phyloP scores from a whole-genome alignment of 1,140 invertebrate genomes.

The Calliopsis andreniformis region DNA sequence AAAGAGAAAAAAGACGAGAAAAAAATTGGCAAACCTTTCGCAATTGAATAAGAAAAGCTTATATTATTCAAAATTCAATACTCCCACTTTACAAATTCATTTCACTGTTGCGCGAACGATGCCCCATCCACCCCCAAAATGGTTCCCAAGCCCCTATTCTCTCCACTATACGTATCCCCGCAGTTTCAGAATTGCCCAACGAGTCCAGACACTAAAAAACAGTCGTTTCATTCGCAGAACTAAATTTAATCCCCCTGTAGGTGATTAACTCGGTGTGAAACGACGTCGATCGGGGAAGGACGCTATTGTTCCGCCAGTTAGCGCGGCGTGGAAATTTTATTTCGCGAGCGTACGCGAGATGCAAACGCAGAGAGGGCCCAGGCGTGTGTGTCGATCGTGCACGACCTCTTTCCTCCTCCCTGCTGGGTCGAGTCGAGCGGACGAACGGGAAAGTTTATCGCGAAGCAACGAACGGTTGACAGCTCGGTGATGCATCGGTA shows the following conservation, averaged over 20 bases:
- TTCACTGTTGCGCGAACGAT: too few relatives aligned
- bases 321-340: slow-evolving; percentile 18
- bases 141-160: too few relatives aligned
- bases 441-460: slow-evolving; percentile 71
- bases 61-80: too few relatives aligned
- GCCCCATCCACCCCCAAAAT: too few relatives aligned
- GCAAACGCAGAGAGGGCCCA: background rate
- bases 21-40: too few relatives aligned
- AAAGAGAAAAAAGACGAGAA: too few relatives aligned
- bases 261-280: slow-evolving; percentile 9
- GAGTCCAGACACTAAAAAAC: background rate
- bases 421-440: slow-evolving; percentile 44
- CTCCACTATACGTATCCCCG: background rate
- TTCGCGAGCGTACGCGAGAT: slow-evolving; percentile 6
- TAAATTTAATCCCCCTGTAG: background rate
- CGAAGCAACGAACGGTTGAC: slow-evolving; percentile 68
- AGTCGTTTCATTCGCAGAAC: background rate
- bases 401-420: slow-evolving; percentile 47
- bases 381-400: slow-evolving; percentile 53
- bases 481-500: slow-evolving; percentile 70
- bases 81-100: too few relatives aligned
- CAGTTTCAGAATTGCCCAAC: slow-evolving; percentile 7
- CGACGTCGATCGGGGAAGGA: slow-evolving; percentile 6
- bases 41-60: too few relatives aligned
- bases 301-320: slow-evolving; percentile 31